phyloP scores from a whole-genome alignment of 2,113 vertebrate genomes.

The Gambusia holbrooki region DNA sequence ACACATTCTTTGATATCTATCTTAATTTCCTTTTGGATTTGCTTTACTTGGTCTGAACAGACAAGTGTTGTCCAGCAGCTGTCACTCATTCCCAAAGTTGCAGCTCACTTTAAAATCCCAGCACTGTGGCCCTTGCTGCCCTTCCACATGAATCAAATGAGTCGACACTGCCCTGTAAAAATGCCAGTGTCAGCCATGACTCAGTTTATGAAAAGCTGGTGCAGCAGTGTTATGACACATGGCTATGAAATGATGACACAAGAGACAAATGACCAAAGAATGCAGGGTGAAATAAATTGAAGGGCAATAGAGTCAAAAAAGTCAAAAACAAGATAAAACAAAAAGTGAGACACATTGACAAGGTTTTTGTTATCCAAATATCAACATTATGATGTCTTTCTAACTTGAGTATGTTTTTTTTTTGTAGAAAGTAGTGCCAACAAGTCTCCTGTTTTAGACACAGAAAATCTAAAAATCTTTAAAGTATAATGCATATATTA shows the following conservation, averaged over 20 bases:
- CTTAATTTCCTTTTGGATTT: not conserved
- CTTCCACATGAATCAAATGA: constrained; percentile 25
- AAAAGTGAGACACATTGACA: constrained; percentile 5
- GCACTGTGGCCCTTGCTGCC: constrained; percentile 1
- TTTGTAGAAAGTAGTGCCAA: no score
- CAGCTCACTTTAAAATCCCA: constrained; percentile 1
- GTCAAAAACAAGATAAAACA: not conserved
- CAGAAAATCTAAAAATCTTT: no score
- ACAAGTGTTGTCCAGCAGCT: constrained; percentile 1
- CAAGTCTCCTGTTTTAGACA: no score
- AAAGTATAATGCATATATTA: no score
- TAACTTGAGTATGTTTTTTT: no score
- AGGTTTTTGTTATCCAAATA: not conserved
- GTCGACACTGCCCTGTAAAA: constrained; percentile 1
- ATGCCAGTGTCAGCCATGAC: constrained; percentile 13
- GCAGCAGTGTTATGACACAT: constrained; percentile 18
- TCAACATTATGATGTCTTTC: no score
- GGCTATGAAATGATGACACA: constrained; percentile 11
- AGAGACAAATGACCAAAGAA: constrained; percentile 9
- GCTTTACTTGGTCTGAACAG: not conserved
- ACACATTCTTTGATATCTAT: no score
- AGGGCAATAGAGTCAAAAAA: constrained; percentile 4
- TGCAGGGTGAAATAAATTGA: constrained; percentile 3
- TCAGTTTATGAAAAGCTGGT: constrained; percentile 15
- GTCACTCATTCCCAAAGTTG: constrained; percentile 2